Base-by-base conservation (phyloP, 2,797 vertebrate genomes). In the Gobio occitaniae region DNA sequence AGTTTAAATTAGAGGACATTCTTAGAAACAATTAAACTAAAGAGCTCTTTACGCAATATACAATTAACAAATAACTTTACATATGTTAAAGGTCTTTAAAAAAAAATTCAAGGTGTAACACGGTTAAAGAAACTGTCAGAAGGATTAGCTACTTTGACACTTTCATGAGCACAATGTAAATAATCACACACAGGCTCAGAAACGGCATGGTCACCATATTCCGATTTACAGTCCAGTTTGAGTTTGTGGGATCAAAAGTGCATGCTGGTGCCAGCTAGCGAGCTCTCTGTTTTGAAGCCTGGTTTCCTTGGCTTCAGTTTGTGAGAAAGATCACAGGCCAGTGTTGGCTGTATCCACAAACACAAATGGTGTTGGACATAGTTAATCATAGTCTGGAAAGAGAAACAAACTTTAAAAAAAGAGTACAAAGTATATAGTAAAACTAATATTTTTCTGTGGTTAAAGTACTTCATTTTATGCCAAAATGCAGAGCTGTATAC, bases 311-410 rank as follows among this genome's bases (percentile, higher is more conserved):
- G 16, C n/a, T 11, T 56, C 63, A 75, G 36, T 77, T 74, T 47
- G 72, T 81, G 83, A 77, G 70, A 84, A 38, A 59, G 69, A n/a
- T 59, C 4, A 16, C 82, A 69, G 61, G 41, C 38, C 25, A 48
- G 76, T 86, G 74, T 59, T 56, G 77, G 38, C 41, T 32, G 1
- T 47, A 32, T 29, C 56, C 50, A 65, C 80, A 85, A 59, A 36
- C 65, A 41, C 66, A 81, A 85, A 80, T 54, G 77, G 38, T 52
- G 56, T 12, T 85, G 65, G 41, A 15, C 68, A 12, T 9, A 75
- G 21, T n/a, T 16, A 25, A 25, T 25, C 25, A 25, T 25, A 25
- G 25, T 70, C 68, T 70, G 68, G 21, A 70, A 48, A 72, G 41
- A 54, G 52, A 54, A 54, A 54, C 17, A 54, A 54, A 54, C 6